Conservation (phyloP, 2,888 invertebrate genomes). For the Plagiodera versicolora region DNA sequence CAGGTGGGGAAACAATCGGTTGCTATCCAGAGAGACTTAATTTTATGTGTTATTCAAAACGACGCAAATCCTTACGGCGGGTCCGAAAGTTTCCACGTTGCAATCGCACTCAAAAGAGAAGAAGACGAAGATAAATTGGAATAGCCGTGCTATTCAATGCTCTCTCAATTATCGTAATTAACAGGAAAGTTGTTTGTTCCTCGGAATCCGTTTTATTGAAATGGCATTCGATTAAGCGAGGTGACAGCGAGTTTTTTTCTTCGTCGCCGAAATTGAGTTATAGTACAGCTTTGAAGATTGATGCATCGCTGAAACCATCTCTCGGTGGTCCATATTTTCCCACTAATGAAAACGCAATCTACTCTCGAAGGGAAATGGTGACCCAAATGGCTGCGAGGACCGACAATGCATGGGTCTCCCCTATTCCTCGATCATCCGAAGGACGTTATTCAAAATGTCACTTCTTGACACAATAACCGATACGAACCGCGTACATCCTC, state of each 20-base stretch:
- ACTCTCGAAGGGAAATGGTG: neutral
- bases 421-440: slow-evolving; percentile 29
- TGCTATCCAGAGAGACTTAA: slow-evolving; percentile 33
- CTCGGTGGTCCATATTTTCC: neutral
- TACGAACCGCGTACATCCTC: slow-evolving; percentile 21
- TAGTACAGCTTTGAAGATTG: neutral
- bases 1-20: neutral
- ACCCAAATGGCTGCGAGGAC: slow-evolving; percentile 10
- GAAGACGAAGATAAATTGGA: slow-evolving; percentile 27
- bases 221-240: slow-evolving; percentile 41
- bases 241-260: slow-evolving; percentile 35
- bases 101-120: slow-evolving; percentile 39
- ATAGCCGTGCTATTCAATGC: slow-evolving; percentile 40
- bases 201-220: slow-evolving; percentile 32
- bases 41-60: slow-evolving; percentile 48
- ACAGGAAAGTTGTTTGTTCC: slow-evolving; percentile 43
- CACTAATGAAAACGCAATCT: neutral
- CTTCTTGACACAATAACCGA: slow-evolving; percentile 31
- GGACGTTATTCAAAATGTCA: slow-evolving; percentile 31
- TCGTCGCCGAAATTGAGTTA: neutral
- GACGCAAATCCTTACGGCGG: slow-evolving; percentile 37
- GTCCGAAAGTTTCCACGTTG: slow-evolving; percentile 32
- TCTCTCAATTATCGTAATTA: slow-evolving; percentile 49
- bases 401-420: slow-evolving; percentile 12
- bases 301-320: slow-evolving; percentile 26